Percentiles rank a stretch among this genome's conserved stretches.
These are phyloP conservation scores for Aethes cnicana DNA, from an alignment of 2,888 invertebrate species.

Conservation along the genomic window DNA sequence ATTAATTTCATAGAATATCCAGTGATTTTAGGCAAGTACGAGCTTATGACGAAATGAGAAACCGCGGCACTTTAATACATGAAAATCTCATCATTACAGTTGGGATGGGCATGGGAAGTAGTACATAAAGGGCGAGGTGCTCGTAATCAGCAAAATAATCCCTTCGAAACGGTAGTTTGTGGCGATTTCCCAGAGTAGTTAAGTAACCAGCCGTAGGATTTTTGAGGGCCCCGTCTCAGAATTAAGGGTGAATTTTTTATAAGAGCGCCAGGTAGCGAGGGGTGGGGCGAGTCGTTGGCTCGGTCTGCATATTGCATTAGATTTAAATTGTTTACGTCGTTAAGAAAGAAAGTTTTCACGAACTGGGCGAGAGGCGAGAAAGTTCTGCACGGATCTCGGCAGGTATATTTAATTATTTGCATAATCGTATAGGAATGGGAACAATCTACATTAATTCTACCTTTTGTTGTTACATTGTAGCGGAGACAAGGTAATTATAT, in stretches of 20 bases:
- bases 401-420: conserved; percentile 53
- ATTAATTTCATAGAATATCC: no score
- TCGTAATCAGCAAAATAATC: no score
- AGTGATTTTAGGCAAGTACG: no score
- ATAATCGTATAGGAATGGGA: conserved; percentile 45
- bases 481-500: no score
- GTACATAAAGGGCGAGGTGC: no score
- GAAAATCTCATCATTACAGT: no score
- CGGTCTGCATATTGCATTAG: conserved; percentile 78
- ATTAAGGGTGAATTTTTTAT: conserved; percentile 72
- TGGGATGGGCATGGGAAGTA: no score
- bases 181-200: conserved; percentile 42
- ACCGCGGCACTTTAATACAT: no score
- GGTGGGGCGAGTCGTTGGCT: conserved; percentile 53
- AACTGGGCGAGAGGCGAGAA: conserved; percentile 55
- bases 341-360: conserved; percentile 72
- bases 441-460: no score
- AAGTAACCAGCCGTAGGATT: conserved; percentile 43
- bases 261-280: conserved; percentile 57
- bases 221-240: conserved; percentile 41
- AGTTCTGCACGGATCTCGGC: conserved; percentile 45
- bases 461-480: no score
- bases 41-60: no score
- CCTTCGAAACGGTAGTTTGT: no score
- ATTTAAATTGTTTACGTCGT: conserved; percentile 81